These are phyloP conservation scores for Grammomys surdaster DNA, from an alignment of 2,113 vertebrate species.

Conservation along the genomic window DNA sequence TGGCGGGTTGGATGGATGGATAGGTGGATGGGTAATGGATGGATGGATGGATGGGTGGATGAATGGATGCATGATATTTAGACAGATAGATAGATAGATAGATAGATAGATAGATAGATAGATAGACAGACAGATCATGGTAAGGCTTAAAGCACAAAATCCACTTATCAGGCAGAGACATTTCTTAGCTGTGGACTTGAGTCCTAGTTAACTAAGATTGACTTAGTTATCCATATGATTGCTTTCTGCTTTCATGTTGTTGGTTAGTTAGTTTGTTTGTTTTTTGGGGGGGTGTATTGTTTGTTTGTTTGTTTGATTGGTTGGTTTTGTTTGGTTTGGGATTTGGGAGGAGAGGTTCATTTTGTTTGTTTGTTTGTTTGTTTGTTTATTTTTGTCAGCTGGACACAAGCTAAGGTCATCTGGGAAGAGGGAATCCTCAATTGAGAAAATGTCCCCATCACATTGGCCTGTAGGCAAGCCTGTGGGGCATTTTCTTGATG, in stretches of 20 bases:
- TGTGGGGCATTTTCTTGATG: neutral
- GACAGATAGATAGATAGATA: neutral
- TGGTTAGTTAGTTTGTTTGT: neutral
- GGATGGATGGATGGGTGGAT: neutral
- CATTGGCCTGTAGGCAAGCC: neutral
- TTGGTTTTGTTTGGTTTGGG: neutral
- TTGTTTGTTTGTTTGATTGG: neutral
- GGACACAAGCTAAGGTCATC: neutral
- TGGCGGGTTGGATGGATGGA: neutral
- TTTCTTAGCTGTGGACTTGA: neutral
- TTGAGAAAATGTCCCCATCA: neutral
- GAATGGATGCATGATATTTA: fast-evolving
- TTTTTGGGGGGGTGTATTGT: too few species aligned
- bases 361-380: neutral
- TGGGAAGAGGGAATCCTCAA: neutral
- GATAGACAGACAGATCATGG: neutral
- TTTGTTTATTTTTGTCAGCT: neutral
- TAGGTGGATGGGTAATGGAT: neutral
- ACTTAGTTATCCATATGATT: neutral
- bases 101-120: neutral
- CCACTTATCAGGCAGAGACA: neutral
- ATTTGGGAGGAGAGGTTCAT: too few species aligned
- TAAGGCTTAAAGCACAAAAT: neutral
- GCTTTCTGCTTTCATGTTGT: neutral
- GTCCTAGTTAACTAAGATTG: neutral